phyloP scores from a whole-genome alignment of 2,888 invertebrate genomes.

The Drosophila buzzatii region DNA sequence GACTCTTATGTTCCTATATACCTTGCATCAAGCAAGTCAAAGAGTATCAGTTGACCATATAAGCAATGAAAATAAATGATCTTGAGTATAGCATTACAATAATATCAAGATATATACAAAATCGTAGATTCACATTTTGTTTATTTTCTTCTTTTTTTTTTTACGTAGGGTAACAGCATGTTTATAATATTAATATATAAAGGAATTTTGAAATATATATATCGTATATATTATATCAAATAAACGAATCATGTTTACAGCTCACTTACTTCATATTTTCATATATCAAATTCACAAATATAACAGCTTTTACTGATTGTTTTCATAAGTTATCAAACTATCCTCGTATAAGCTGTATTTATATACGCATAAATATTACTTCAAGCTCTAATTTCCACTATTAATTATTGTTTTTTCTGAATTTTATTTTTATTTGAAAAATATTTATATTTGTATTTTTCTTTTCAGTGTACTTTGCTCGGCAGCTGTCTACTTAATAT shows the following conservation, averaged over 20 bases:
- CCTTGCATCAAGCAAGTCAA: not conserved
- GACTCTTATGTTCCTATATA: not conserved
- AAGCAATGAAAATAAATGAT: not conserved
- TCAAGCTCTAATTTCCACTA: not conserved
- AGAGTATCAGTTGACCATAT: not conserved
- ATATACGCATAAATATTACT: not conserved
- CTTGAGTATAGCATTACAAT: not conserved
- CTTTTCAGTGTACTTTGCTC: conserved; percentile 6
- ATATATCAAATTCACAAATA: not conserved
- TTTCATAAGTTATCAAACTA: not conserved
- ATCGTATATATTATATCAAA: not conserved
- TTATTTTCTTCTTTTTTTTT: not conserved
- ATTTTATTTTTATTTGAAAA: not conserved
- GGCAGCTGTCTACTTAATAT: not conserved
- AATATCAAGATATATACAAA: not conserved
- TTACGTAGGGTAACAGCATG: no score
- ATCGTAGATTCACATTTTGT: not conserved
- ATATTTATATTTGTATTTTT: not conserved
- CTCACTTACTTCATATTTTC: no score
- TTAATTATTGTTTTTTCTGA: not conserved
- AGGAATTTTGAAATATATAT: not conserved
- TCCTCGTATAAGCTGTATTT: not conserved
- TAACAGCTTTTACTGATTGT: not conserved
- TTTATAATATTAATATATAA: not conserved
- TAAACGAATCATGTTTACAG: no score